Evolutionary conservation across 64 coral and sea anemone genomes (phyloP).

Genomic region (Hydrozoanthus tunicans): DNA sequence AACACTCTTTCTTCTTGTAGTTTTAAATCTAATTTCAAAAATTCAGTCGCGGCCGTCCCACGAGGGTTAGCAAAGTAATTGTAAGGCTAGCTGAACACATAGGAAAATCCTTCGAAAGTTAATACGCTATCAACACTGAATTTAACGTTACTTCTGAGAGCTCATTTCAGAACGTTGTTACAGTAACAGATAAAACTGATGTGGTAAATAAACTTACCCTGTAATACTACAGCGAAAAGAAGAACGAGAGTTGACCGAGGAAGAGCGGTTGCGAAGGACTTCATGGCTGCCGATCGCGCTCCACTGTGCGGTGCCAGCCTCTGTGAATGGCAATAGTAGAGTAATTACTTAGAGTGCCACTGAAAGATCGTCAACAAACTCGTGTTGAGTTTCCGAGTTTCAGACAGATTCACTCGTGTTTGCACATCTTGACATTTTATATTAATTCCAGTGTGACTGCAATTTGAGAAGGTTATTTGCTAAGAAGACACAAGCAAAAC

Average conservation of each 20-base stretch:
- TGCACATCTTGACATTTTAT: slow-evolving; percentile 6
- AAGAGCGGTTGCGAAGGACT: neutral
- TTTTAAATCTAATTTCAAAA: too few species aligned
- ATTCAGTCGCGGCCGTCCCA: too few species aligned
- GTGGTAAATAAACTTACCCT: slow-evolving; percentile 19
- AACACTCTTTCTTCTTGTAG: too few species aligned
- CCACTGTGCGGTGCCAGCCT: slow-evolving; percentile 27
- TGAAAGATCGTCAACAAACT: slow-evolving; percentile 12
- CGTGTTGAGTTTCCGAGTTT: slow-evolving; percentile 59
- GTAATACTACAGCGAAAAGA: slow-evolving; percentile 11
- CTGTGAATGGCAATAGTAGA: slow-evolving; percentile 35
- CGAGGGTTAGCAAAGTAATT: too few species aligned
- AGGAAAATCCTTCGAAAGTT: neutral
- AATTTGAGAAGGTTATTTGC: slow-evolving; percentile 47
- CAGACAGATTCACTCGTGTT: slow-evolving; percentile 23
- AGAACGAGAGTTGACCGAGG: slow-evolving; percentile 20
- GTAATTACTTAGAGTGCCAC: slow-evolving; percentile 11
- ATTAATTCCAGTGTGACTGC: slow-evolving; percentile 18
- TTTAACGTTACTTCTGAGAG: neutral
- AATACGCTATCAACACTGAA: neutral
- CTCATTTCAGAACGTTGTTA: neutral
- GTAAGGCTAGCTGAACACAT: neutral
- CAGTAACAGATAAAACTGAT: neutral
- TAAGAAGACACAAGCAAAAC: neutral
- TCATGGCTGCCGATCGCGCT: neutral